Percentiles rank a stretch among this genome's conserved stretches.
Evolutionary conservation across 2,888 invertebrate genomes (phyloP).

Genomic region (Cyclophora punctaria): DNA sequence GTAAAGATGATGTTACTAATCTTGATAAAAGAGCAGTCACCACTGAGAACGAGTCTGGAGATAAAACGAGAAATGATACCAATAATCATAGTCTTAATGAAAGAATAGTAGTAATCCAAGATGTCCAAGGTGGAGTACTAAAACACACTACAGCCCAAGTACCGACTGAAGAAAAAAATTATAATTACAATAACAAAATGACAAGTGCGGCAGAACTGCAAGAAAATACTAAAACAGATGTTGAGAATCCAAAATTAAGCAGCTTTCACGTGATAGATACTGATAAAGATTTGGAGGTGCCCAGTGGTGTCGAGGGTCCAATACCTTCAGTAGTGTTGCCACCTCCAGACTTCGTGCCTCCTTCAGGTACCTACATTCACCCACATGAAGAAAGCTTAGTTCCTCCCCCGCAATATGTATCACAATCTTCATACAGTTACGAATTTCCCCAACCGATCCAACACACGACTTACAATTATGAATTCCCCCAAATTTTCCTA

Average conservation of each 20-base stretch:
- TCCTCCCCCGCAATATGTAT: not conserved
- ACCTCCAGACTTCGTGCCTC: conserved; percentile 36
- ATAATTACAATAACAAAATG: conserved; percentile 5
- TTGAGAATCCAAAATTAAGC: conserved; percentile 42
- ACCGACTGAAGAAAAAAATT: conserved; percentile 4
- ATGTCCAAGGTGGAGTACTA: no score
- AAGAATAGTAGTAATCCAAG: no score
- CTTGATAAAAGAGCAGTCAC: no score
- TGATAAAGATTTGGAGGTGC: conserved; percentile 65
- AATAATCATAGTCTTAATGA: no score
- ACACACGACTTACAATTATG: not conserved
- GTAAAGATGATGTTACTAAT: no score
- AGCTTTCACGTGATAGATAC: conserved; percentile 60
- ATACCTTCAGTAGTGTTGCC: conserved; percentile 51
- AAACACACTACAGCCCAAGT: no score
- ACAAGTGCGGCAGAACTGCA: no score
- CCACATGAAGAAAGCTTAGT: not conserved
- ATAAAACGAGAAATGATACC: no score
- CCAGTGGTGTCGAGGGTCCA: conserved; percentile 62
- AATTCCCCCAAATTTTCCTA: conserved; percentile 1
- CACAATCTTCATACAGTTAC: not conserved
- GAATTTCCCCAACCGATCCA: not conserved
- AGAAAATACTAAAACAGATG: not conserved
- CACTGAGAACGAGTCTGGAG: no score
- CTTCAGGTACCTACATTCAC: conserved; percentile 7